phyloP scores from a whole-genome alignment of 2,113 vertebrate genomes.

The Mastomys coucha region DNA sequence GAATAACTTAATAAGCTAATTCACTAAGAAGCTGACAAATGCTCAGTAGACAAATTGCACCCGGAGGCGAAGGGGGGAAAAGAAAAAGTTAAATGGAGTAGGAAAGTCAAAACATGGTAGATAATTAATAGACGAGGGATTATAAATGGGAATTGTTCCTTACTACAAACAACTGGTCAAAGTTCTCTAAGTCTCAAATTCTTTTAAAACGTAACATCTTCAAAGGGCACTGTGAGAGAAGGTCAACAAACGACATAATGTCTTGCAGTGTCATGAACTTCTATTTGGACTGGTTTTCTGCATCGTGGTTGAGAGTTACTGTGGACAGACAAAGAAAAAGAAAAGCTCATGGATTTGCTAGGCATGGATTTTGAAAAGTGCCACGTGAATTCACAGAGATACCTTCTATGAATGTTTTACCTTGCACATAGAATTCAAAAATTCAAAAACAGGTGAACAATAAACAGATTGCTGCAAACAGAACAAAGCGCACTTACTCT shows the following conservation, averaged over 20 bases:
- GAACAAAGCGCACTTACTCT: background rate
- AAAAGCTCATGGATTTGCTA: background rate
- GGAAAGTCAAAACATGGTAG: background rate
- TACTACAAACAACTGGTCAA: background rate
- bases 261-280: background rate
- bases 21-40: background rate
- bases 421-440: background rate
- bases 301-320: background rate
- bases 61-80: background rate
- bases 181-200: background rate
- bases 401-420: background rate
- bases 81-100: background rate
- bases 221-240: background rate
- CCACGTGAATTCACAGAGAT: background rate
- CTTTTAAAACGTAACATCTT: background rate
- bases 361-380: background rate
- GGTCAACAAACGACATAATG: no score
- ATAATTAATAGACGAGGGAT: background rate
- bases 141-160: no score
- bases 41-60: background rate
- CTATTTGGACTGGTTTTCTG: background rate
- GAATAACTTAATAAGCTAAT: background rate
- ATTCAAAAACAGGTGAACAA: background rate
- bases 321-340: accelerated
- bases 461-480: background rate